These are phyloP conservation scores for Enteromius thamalakanensis DNA, from an alignment of 2,797 vertebrate genomes.

Conservation along the genomic window DNA sequence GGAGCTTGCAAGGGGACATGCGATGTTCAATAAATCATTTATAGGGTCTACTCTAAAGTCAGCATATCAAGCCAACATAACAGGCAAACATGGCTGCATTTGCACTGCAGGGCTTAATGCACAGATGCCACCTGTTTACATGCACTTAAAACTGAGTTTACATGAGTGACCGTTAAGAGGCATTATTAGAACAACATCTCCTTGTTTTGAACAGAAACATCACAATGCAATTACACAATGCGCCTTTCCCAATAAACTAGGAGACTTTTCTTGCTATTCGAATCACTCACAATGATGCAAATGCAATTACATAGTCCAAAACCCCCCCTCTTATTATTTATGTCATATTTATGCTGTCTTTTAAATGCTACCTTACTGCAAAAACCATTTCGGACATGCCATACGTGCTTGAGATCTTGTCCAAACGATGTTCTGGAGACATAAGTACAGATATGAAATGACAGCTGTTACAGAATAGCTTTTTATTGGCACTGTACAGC, in stretches of 20 bases:
- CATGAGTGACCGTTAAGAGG: not conserved
- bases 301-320: not conserved
- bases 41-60: slow-evolving; percentile 23
- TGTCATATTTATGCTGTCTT: not conserved
- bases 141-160: not conserved
- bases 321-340: not conserved
- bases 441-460: not conserved
- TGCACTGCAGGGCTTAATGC: slow-evolving; percentile 9
- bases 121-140: not conserved
- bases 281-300: not conserved
- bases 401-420: not conserved
- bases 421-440: not conserved
- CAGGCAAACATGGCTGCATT: slow-evolving; percentile 46
- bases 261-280: not conserved
- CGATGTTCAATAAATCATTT: slow-evolving; percentile 40
- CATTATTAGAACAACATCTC: not conserved
- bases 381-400: not conserved
- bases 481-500: too few relatives aligned
- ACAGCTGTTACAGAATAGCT: not conserved
- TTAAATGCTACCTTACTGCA: not conserved
- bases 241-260: not conserved
- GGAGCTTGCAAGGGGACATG: not conserved
- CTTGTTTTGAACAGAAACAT: not conserved
- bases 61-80: slow-evolving; percentile 20
- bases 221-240: not conserved